Base-by-base conservation (phyloP, 2,888 invertebrate genomes). In the Uloborus plumipes region DNA sequence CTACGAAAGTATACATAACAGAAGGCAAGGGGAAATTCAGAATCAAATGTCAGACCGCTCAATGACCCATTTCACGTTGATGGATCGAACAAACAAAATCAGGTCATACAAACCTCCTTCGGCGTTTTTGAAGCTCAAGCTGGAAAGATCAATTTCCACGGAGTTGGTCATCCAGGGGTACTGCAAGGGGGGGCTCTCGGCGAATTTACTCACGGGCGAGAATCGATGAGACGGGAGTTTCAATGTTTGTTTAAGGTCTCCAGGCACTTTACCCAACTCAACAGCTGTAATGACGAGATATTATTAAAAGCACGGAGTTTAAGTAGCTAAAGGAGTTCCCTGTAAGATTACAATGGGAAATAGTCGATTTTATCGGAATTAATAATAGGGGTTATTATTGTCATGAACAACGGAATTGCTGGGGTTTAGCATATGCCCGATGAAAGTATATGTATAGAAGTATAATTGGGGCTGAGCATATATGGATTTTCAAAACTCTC, bases 101-200 rank as follows among this genome's bases (percentile, higher is more conserved):
- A 39, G 39, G 39, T 39, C 39, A 39, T 39, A 39, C 39, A 39
- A 39, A 81, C 81, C 75, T 51, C 58, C 67, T 26, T 62, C 59
- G 20, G 11, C 59, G 66, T 71, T 65, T 22, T 51, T 61, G 3
- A 64, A 51, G 61, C 47, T 58, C 20, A 79, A 47, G 20, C 72
- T 20, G 9, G 58, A 72, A 18, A 84, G 20, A 66, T 85, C 78
- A 20, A 85, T 51, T 66, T 85, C 82, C 7, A 85, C 77, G 18
- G 78, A 78, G 31, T 82, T 84, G 13, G 78, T 85, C 77, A 85
- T 66, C 85, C 85, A 85, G 18, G 64, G 62, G 55, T 69, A 70
- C 18, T 80, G 85, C 11, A 77, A 31, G 50, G 31, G 58, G 2
- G 72, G 70, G 53, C 20, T 50, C 22, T 77, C 84, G 18, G 79